Base-by-base conservation (phyloP, 2,113 vertebrate species). In the Agapornis roseicollis region DNA sequence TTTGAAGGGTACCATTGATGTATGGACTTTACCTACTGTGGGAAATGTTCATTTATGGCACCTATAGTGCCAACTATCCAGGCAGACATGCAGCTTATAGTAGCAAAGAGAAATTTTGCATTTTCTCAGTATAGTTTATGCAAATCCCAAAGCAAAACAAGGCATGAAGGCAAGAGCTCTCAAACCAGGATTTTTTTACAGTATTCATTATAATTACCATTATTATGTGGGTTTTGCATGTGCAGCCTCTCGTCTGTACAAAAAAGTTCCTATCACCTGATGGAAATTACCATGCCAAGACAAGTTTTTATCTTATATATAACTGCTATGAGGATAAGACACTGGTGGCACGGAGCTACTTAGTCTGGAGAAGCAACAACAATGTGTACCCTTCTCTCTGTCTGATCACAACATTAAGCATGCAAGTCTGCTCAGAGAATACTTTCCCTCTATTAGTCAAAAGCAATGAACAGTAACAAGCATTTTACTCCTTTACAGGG, bases 271-370 rank as follows among this genome's bases (percentile, higher is more conserved):
- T 55, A 46, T 31, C 6, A 41, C 17, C 39, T 65, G 31, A 27
- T 10, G 20, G 11, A 66, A 85, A 63, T 63, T 27, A 35, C 11
- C 19, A 27, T 65, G 33, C 25, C 25, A 58, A 25, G 35, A 86
- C 11, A 69, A 39, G 18, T 35, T 85, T 69, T 25, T 42, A 0
- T 17, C 46, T 64, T 18, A 18, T 6, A 3, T 35, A 31, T 42
- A 41, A n/a, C 37, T 82, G 35, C 33, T 58, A 53, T 0, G 1
- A 44, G 5, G 24, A 31, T 29, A 72, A 80, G 41, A 46, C 17
- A 20, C 22, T 53, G 2, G 0, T 17, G 44, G 29, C 72, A 84
- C 0, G 0, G 10, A 71, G 35, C 7, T 53, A 27, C 17, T 39
- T 73, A 47, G 17, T 53, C 41, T 29, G 83, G 66, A 37, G 79